Evolutionary conservation across 2,888 invertebrate genomes (phyloP).

Genomic region (Biston betularia): DNA sequence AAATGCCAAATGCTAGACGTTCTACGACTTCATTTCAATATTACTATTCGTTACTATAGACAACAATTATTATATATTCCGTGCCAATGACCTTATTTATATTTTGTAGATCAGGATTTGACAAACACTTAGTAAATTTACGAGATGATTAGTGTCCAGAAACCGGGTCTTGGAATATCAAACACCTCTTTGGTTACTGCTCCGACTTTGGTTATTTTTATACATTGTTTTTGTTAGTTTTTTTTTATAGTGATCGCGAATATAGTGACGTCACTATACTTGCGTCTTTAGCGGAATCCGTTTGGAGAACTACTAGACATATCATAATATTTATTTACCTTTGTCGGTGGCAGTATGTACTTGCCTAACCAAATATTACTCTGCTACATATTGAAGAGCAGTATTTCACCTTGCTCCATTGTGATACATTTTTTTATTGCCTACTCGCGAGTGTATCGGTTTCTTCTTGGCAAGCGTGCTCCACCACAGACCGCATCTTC

Average conservation of each 20-base stretch:
- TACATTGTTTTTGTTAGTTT: background rate
- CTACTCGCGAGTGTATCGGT: too few relatives aligned
- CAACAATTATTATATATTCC: constrained; percentile 7
- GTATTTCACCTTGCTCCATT: too few relatives aligned
- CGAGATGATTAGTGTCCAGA: constrained; percentile 5
- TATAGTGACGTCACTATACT: background rate
- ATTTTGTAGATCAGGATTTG: constrained; percentile 11
- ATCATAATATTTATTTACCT: too few relatives aligned
- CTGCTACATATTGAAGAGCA: too few relatives aligned
- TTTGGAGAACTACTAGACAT: background rate
- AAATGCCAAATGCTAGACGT: constrained; percentile 9
- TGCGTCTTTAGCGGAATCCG: background rate
- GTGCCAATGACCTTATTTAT: constrained; percentile 10
- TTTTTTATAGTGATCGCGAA: background rate
- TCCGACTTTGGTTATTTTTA: background rate
- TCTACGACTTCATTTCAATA: constrained; percentile 7
- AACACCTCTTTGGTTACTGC: constrained; percentile 2
- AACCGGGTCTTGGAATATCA: constrained; percentile 5
- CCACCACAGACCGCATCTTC: too few relatives aligned
- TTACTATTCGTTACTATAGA: constrained; percentile 10
- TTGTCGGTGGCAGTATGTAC: too few relatives aligned
- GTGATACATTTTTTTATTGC: too few relatives aligned
- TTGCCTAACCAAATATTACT: too few relatives aligned
- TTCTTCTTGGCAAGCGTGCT: too few relatives aligned
- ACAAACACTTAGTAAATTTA: background rate